phyloP scores from a whole-genome alignment of 2,888 invertebrate species.

The Sussaba pulchella region DNA sequence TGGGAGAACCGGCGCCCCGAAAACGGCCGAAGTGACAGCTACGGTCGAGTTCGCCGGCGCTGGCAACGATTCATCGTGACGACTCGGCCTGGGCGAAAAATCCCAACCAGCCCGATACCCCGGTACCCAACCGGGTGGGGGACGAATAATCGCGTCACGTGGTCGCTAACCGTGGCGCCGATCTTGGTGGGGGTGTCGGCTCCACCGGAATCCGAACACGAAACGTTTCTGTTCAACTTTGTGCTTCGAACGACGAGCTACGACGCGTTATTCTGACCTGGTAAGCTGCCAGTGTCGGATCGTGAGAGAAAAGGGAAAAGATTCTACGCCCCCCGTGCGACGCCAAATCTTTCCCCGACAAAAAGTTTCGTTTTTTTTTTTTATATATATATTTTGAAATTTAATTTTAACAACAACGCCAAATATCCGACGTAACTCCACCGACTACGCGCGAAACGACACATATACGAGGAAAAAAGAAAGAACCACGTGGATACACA shows the following conservation, averaged over 20 bases:
- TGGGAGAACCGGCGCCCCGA: constrained; percentile 67
- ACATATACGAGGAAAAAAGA: not conserved
- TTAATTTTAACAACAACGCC: too few relatives aligned
- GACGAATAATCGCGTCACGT: constrained; percentile 61
- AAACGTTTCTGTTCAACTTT: constrained; percentile 65
- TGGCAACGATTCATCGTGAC: too few relatives aligned
- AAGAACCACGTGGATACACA: constrained; percentile 8
- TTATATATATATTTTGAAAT: too few relatives aligned
- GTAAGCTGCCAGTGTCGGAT: constrained; percentile 83
- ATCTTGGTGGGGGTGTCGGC: constrained; percentile 57
- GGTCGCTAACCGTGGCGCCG: constrained; percentile 71
- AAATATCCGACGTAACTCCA: not conserved
- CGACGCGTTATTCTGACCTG: constrained; percentile 82
- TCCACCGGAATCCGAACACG: constrained; percentile 59
- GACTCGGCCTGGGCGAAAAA: too few relatives aligned
- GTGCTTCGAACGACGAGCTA: constrained; percentile 65
- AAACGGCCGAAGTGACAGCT: constrained; percentile 34
- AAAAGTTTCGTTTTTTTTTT: too few relatives aligned
- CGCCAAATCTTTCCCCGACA: constrained; percentile 20
- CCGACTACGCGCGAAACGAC: too few relatives aligned
- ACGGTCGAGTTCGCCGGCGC: too few relatives aligned
- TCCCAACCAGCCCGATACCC: too few relatives aligned
- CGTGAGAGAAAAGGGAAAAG: constrained; percentile 72
- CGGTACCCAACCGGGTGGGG: not conserved
- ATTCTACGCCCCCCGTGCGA: constrained; percentile 58